Percentiles rank a stretch among this genome's conserved stretches.
These are phyloP conservation scores for Malacosoma neustria DNA, from an alignment of 2,888 invertebrate species.

Conservation along the genomic window DNA sequence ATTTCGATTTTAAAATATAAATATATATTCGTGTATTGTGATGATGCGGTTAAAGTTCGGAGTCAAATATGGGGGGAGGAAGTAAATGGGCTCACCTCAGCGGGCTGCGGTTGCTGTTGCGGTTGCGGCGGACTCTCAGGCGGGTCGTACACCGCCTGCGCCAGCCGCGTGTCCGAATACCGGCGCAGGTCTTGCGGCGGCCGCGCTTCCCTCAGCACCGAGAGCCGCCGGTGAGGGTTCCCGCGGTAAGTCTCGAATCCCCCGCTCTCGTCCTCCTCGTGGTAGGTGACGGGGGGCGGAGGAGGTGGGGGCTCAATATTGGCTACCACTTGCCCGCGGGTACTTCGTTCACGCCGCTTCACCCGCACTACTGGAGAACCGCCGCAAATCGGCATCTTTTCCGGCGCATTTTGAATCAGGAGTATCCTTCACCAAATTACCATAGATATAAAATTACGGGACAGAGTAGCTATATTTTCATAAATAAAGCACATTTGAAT, in stretches of 20 bases:
- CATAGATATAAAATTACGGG: not conserved
- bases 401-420: slow-evolving; percentile 93
- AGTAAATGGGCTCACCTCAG: slow-evolving; percentile 1
- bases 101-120: slow-evolving; percentile 11
- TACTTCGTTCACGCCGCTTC: slow-evolving; percentile 61
- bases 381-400: slow-evolving; percentile 80
- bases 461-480: not conserved
- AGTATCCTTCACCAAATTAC: slow-evolving; percentile 80
- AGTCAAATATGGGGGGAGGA: too few species aligned
- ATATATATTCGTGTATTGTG: too few species aligned
- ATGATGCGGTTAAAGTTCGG: too few species aligned
- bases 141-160: slow-evolving; percentile 12
- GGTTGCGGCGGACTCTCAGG: slow-evolving; percentile 22
- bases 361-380: slow-evolving; percentile 72
- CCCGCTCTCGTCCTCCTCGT: slow-evolving; percentile 69
- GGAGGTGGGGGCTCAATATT: slow-evolving; percentile 73
- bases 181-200: slow-evolving; percentile 17
- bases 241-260: slow-evolving; percentile 65
- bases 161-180: slow-evolving; percentile 29
- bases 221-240: slow-evolving; percentile 51
- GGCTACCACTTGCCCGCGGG: slow-evolving; percentile 73
- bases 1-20: too few species aligned
- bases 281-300: slow-evolving; percentile 50
- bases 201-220: slow-evolving; percentile 19
- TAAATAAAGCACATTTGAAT: not conserved